These are phyloP conservation scores for Drosophila yooni DNA, from an alignment of 2,888 invertebrate species.

Conservation along the genomic window DNA sequence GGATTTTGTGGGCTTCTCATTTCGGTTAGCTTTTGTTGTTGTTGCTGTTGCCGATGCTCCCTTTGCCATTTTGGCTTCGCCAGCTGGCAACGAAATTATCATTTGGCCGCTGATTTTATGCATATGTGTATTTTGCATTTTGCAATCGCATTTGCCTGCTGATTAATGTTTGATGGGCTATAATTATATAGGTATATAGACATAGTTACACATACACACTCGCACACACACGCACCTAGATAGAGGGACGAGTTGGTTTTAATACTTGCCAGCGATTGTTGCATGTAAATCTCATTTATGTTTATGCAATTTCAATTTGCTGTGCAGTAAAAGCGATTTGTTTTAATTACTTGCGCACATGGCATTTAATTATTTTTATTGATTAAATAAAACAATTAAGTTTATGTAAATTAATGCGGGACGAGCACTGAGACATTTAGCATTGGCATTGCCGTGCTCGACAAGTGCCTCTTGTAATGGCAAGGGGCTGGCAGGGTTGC, in stretches of 20 bases:
- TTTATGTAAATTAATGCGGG: slow-evolving; percentile 76
- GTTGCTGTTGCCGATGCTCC: slow-evolving; percentile 16
- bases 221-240: background rate
- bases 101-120: slow-evolving; percentile 57
- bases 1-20: slow-evolving; percentile 43
- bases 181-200: slow-evolving; percentile 67
- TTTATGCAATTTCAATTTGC: slow-evolving; percentile 78
- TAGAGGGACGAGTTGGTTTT: background rate
- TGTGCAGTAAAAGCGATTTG: slow-evolving; percentile 77
- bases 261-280: slow-evolving; percentile 29
- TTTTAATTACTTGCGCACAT: slow-evolving; percentile 81
- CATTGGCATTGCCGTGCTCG: slow-evolving; percentile 45
- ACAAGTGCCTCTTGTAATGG: background rate
- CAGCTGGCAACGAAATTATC: slow-evolving; percentile 67
- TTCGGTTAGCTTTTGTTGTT: slow-evolving; percentile 31
- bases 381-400: slow-evolving; percentile 82
- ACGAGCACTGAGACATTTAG: slow-evolving; percentile 42
- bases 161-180: slow-evolving; percentile 77
- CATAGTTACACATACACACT: slow-evolving; percentile 13
- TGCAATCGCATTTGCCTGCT: slow-evolving; percentile 64
- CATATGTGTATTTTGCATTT: slow-evolving; percentile 34
- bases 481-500: background rate
- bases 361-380: slow-evolving; percentile 82
- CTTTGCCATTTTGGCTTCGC: slow-evolving; percentile 18
- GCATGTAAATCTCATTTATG: slow-evolving; percentile 67